Evolutionary conservation across 2,888 invertebrate species (phyloP), one percentile per base, ranked within the genome.

Genomic region (Griposia aprilina): DNA sequence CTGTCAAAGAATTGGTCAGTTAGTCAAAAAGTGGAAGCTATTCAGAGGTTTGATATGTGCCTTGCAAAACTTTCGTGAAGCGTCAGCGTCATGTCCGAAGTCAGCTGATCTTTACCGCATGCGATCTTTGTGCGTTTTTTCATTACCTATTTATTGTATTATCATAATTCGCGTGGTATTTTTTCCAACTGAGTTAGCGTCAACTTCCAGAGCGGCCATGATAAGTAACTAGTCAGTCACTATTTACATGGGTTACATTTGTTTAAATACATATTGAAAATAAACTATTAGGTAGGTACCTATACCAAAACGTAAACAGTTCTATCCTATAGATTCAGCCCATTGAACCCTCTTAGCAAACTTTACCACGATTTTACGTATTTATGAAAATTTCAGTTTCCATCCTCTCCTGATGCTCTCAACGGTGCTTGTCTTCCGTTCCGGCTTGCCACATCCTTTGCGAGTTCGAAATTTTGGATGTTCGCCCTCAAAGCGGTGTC

Each of bases 361-460:
- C 69, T 80, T 15, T 2, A 30, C 71, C 59, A 65, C 68, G 67
- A 59, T 75, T 68, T 85, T 67, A 84, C 26, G 48, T 83, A 85
- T 77, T 82, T 72, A 82, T 75, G 78, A 78, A 87, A 85, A 80
- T 80, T 26, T 82, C 60, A 75, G 77, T 72, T 81, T 76, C 66
- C 68, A 73, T 41, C 45, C 45, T 57, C 67, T 57, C 62, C 50
- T 70, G 70, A 85, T 88, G 78, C 74, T 65, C 80, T 50, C 74
- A 30, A 71, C 78, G 68, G 71, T 48, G 74, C 74, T 65, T 68
- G 83, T 84, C 89, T 92, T 92, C 91, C 91, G 90, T 85, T 88
- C 74, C 66, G 90, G 89, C 86, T 86, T 83, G 87, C 93, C 93
- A 90, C 93, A 92, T 93, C 93, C 93, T 92, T 90, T 92, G 91